These are phyloP conservation scores for Craniophora ligustri DNA, from an alignment of 2,888 invertebrate genomes.

Conservation along the genomic window DNA sequence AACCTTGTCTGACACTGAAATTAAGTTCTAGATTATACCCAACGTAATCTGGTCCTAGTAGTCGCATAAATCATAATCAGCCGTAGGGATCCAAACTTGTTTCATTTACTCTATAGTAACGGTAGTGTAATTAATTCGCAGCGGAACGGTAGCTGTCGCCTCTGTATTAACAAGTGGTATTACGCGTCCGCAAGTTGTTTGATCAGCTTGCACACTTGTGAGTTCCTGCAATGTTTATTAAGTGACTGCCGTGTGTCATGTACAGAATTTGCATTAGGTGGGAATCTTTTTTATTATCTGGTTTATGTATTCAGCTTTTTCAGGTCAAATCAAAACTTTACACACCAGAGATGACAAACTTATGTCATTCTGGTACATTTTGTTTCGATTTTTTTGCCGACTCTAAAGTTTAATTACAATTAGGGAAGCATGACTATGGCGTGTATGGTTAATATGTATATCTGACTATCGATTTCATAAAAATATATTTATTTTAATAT, in stretches of 20 bases:
- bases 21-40: slow-evolving; percentile 30
- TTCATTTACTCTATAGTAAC: slow-evolving; percentile 63
- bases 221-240: slow-evolving; percentile 51
- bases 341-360: no score
- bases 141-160: slow-evolving; percentile 70
- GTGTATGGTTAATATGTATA: no score
- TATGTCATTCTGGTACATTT: no score
- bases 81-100: slow-evolving; percentile 53
- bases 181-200: slow-evolving; percentile 43
- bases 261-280: slow-evolving; percentile 26
- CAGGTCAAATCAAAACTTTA: no score
- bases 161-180: slow-evolving; percentile 48
- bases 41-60: slow-evolving; percentile 10
- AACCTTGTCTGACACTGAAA: slow-evolving; percentile 17
- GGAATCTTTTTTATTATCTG: slow-evolving; percentile 14
- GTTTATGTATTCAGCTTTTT: background rate
- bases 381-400: no score
- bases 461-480: no score
- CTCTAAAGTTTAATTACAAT: no score
- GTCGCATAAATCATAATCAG: slow-evolving; percentile 39
- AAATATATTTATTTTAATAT: no score
- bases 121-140: slow-evolving; percentile 69
- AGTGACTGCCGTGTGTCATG: slow-evolving; percentile 23
- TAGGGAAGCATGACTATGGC: no score
- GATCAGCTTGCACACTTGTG: slow-evolving; percentile 38